These are phyloP conservation scores for Endotricha flammealis DNA, from an alignment of 2,888 invertebrate species.

Conservation along the genomic window DNA sequence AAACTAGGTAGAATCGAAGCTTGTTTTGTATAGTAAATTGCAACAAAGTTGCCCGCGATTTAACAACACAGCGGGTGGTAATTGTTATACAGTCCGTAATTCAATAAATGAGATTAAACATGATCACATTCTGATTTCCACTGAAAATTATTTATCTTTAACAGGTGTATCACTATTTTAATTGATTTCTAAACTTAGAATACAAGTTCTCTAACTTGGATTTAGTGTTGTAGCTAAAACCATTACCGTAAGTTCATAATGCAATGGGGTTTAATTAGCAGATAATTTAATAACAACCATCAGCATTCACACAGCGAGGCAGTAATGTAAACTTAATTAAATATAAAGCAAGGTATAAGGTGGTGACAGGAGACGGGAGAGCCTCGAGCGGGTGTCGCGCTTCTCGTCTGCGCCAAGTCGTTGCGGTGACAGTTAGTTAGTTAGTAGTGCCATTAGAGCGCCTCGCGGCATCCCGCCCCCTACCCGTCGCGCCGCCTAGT, in stretches of 20 bases:
- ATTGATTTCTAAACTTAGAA: too few relatives aligned
- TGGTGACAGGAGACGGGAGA: conserved; percentile 40
- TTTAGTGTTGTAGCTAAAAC: too few relatives aligned
- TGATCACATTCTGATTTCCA: too few relatives aligned
- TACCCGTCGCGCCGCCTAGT: conserved; percentile 44
- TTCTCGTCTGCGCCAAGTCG: conserved; percentile 43
- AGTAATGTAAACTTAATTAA: conserved; percentile 44
- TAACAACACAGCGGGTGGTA: too few relatives aligned
- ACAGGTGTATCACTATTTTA: too few relatives aligned
- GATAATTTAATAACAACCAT: conserved; percentile 37
- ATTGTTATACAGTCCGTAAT: too few relatives aligned
- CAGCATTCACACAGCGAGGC: conserved; percentile 29
- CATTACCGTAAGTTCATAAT: conserved; percentile 10
- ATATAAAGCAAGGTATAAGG: conserved; percentile 38
- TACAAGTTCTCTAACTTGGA: too few relatives aligned
- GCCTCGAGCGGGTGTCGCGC: conserved; percentile 27
- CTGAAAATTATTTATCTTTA: too few relatives aligned
- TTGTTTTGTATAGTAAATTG: too few relatives aligned
- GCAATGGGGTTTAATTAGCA: conserved; percentile 40
- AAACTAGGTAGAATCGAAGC: too few relatives aligned
- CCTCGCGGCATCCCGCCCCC: conserved; percentile 42
- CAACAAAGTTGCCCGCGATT: too few relatives aligned
- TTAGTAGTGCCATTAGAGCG: conserved; percentile 64
- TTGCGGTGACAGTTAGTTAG: conserved; percentile 64
- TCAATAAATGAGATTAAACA: too few relatives aligned